A percentile compares a stretch with the other conserved stretches of the same genome.
phyloP scores from a whole-genome alignment of 2,797 vertebrate genomes.

The Prionace glauca region DNA sequence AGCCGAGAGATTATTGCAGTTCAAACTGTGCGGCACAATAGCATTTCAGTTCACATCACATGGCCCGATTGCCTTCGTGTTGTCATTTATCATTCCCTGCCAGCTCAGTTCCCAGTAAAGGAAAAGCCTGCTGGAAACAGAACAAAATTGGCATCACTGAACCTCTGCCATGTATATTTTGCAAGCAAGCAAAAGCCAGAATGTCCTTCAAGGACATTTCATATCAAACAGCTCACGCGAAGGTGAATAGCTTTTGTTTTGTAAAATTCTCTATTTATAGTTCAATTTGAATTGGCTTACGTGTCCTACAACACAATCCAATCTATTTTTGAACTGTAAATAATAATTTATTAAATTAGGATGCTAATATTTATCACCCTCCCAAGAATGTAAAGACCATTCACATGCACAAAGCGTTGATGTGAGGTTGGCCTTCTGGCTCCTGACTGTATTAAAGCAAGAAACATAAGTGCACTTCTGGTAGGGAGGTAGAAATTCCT shows the following conservation, averaged over 20 bases:
- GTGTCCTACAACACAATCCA: background rate
- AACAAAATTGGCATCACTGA: constrained; percentile 27
- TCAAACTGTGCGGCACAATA: background rate
- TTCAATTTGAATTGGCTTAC: background rate
- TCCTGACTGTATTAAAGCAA: background rate
- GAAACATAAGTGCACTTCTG: background rate
- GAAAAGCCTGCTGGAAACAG: constrained; percentile 27
- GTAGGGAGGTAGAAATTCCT: background rate
- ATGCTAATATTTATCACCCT: background rate
- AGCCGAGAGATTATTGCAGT: constrained; percentile 1
- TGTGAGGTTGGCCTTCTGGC: background rate
- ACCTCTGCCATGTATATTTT: background rate
- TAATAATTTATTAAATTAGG: background rate
- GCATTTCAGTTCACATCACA: constrained; percentile 24
- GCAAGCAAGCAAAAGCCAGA: background rate
- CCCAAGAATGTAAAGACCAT: background rate
- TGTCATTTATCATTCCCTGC: constrained; percentile 5
- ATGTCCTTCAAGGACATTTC: background rate
- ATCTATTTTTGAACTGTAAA: background rate
- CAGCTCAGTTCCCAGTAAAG: constrained; percentile 15
- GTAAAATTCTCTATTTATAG: background rate
- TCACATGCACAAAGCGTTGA: too few relatives aligned
- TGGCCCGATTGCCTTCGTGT: background rate
- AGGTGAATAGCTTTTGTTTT: background rate
- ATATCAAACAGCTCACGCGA: background rate